phyloP scores from a whole-genome alignment of 1,140 invertebrate genomes.

The Bombus sibiricus region DNA sequence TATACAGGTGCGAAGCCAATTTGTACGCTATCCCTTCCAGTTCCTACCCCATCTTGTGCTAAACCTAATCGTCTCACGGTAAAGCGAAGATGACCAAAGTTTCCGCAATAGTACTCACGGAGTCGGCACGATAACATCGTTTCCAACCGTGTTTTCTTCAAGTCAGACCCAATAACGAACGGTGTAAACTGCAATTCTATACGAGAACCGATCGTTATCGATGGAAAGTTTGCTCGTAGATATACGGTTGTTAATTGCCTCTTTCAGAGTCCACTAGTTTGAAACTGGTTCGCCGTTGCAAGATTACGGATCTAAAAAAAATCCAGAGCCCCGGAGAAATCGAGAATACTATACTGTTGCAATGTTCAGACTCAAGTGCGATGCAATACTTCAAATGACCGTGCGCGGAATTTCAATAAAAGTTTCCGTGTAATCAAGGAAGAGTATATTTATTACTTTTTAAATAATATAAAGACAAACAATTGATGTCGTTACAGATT shows the following conservation, averaged over 20 bases:
- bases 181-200: slow-evolving; percentile 48
- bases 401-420: not conserved
- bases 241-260: slow-evolving; percentile 51
- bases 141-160: slow-evolving; percentile 41
- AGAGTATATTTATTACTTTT: too few relatives aligned
- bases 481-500: too few relatives aligned
- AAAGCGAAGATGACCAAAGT: slow-evolving; percentile 66
- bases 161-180: slow-evolving; percentile 47
- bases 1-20: slow-evolving; percentile 54
- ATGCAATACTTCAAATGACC: not conserved
- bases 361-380: not conserved
- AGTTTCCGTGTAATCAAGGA: too few relatives aligned
- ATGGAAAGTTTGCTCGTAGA: slow-evolving; percentile 41
- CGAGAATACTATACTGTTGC: not conserved
- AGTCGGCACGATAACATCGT: slow-evolving; percentile 54
- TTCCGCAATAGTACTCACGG: slow-evolving; percentile 61
- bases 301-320: slow-evolving; percentile 25
- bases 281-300: slow-evolving; percentile 11
- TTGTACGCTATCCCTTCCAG: slow-evolving; percentile 39
- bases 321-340: not conserved
- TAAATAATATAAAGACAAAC: too few relatives aligned
- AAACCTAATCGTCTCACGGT: slow-evolving; percentile 56
- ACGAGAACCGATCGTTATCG: slow-evolving; percentile 41
- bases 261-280: slow-evolving; percentile 26
- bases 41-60: slow-evolving; percentile 28